Evolutionary conservation across 2,113 vertebrate genomes (phyloP).

Genomic region (Xiphias gladius): DNA sequence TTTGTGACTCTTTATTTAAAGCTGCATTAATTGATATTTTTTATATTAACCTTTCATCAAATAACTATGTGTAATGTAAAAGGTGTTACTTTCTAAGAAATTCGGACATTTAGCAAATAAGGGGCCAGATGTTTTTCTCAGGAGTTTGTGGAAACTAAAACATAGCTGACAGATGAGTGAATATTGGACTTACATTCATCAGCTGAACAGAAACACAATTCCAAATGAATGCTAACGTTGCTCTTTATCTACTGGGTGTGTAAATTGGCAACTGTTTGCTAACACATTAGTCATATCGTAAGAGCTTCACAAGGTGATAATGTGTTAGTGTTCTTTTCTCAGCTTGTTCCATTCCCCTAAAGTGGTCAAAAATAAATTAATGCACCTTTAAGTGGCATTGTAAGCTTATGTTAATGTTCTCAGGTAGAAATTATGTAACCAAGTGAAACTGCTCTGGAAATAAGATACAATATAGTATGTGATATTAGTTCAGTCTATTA

Average conservation of each 20-base stretch:
- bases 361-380: conserved; percentile 1
- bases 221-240: neutral
- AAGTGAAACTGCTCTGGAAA: neutral
- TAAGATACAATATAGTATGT: neutral
- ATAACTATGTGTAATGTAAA: neutral
- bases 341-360: neutral
- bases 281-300: neutral
- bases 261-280: no score
- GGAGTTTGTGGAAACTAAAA: neutral
- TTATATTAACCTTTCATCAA: neutral
- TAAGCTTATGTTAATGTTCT: neutral
- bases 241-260: neutral
- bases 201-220: neutral
- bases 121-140: neutral
- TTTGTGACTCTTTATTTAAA: neutral
- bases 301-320: neutral
- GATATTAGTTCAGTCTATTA: neutral
- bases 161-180: neutral
- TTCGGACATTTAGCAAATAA: neutral
- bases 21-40: neutral
- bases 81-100: neutral
- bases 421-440: neutral
- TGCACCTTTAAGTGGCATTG: neutral
- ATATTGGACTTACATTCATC: neutral
- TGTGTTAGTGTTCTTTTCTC: neutral